Percentiles rank a stretch among this genome's conserved stretches.
Conservation (phyloP, 2,113 vertebrate species). For the Rutilus rutilus region DNA sequence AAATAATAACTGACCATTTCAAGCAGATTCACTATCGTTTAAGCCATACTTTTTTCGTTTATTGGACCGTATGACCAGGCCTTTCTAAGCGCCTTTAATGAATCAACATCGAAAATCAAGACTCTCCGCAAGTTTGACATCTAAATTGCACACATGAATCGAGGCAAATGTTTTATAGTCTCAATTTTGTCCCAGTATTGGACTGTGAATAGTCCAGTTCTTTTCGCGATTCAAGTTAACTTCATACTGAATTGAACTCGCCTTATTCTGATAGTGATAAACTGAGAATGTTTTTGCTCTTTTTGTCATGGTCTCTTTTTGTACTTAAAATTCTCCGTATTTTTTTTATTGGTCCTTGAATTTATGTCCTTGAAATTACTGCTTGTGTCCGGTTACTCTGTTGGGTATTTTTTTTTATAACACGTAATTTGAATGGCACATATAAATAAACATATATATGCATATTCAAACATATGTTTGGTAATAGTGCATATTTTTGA, state of each 20-base stretch:
- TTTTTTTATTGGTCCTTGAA: not conserved
- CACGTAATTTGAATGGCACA: not conserved
- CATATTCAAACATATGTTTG: not conserved
- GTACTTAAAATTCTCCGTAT: not conserved
- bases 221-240: not conserved
- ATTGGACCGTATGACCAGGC: slow-evolving; percentile 5
- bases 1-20: not conserved
- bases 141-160: not conserved
- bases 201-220: not conserved
- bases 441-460: not conserved
- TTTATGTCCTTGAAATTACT: not conserved
- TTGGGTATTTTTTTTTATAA: too few species aligned
- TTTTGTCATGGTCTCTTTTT: too few species aligned
- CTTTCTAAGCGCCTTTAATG: not conserved
- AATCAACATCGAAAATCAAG: not conserved
- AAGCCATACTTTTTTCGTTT: not conserved
- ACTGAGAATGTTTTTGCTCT: not conserved
- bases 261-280: not conserved
- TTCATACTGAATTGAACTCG: not conserved
- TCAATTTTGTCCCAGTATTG: not conserved
- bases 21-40: not conserved
- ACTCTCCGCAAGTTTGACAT: not conserved
- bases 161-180: not conserved
- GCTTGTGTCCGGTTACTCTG: not conserved
- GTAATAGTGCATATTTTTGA: not conserved